A percentile compares a stretch with the other conserved stretches of the same genome.
Evolutionary conservation across 2,797 vertebrate genomes (phyloP).

Genomic region (Triplophysa bombifrons): DNA sequence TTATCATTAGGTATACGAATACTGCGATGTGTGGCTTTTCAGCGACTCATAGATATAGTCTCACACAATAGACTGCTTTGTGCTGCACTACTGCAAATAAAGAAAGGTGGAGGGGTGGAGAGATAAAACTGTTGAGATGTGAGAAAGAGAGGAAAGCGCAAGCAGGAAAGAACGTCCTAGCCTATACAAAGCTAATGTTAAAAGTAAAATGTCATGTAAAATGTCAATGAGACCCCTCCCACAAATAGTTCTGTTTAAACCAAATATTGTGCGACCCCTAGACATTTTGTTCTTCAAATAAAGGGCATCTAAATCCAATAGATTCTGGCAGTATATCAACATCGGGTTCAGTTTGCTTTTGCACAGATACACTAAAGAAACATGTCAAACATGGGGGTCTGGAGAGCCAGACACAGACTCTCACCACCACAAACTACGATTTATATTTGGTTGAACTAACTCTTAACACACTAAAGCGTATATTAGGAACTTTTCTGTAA

Average conservation of each 20-base stretch:
- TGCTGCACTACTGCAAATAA: constrained; percentile 15
- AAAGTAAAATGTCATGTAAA: not conserved
- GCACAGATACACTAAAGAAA: not conserved
- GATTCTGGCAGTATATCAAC: not conserved
- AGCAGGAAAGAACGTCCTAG: not conserved
- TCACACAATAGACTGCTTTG: constrained; percentile 27
- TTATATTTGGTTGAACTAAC: no score
- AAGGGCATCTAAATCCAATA: not conserved
- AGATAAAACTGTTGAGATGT: not conserved
- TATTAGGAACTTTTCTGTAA: not conserved
- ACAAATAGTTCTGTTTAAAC: not conserved
- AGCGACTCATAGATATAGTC: not conserved
- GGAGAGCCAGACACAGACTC: not conserved
- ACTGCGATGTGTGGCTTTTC: not conserved
- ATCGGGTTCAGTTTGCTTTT: not conserved
- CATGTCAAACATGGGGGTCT: not conserved
- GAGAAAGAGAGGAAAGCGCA: not conserved
- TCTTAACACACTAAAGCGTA: no score
- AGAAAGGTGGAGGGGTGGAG: not conserved
- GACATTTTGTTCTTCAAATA: not conserved
- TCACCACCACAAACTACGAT: not conserved
- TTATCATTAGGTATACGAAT: not conserved
- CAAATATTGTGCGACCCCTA: not conserved
- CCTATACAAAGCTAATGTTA: not conserved
- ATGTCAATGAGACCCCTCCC: not conserved